These are phyloP conservation scores for Diprion similis DNA, from an alignment of 1,140 invertebrate genomes.

Conservation along the genomic window DNA sequence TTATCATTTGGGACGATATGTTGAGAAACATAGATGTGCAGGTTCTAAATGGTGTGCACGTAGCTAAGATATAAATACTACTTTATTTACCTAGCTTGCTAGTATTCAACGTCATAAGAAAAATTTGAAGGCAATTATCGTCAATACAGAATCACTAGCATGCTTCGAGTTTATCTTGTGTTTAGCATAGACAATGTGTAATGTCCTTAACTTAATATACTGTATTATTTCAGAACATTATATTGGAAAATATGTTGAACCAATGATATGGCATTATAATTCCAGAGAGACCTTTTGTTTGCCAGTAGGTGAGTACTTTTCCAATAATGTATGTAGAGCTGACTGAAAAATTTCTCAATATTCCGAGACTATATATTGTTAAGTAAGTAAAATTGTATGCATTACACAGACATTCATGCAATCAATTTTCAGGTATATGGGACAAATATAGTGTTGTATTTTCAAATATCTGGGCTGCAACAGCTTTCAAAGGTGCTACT, in stretches of 20 bases:
- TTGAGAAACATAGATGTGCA: conserved; percentile 75
- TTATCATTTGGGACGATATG: conserved; percentile 98
- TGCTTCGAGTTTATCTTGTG: not conserved
- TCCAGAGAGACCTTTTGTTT: conserved; percentile 58
- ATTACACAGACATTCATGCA: conserved; percentile 1
- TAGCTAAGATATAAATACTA: conserved; percentile 21
- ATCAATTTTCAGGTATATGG: conserved; percentile 66
- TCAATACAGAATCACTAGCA: not conserved
- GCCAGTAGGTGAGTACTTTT: conserved; percentile 50
- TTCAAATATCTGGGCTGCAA: conserved; percentile 89
- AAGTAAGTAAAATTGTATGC: too few relatives aligned
- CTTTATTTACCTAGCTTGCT: not conserved
- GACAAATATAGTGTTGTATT: conserved; percentile 84
- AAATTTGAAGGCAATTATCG: too few relatives aligned
- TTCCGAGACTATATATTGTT: conserved; percentile 10
- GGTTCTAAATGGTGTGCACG: conserved; percentile 63
- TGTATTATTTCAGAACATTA: conserved; percentile 64
- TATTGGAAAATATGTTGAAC: conserved; percentile 80
- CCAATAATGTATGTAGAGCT: not conserved
- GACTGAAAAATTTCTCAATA: not conserved
- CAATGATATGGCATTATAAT: conserved; percentile 84
- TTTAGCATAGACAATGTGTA: not conserved
- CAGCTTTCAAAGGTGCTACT: conserved; percentile 90
- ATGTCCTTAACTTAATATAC: conserved; percentile 10
- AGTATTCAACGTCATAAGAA: too few relatives aligned